These are phyloP conservation scores for Pterocles gutturalis DNA, from an alignment of 2,113 vertebrate species.

Conservation along the genomic window DNA sequence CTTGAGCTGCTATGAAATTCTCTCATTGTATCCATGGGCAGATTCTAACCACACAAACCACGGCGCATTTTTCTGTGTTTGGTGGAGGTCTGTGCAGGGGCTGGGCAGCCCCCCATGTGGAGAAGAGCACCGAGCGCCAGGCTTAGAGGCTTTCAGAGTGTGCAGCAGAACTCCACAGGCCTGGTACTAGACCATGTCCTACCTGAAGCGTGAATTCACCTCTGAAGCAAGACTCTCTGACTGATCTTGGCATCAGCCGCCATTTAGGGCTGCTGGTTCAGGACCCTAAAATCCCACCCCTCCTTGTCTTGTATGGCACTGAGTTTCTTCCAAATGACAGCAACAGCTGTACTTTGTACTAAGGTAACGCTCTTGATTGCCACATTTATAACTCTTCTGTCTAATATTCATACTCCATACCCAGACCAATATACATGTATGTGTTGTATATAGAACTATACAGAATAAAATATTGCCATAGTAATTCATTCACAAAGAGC, in stretches of 20 bases:
- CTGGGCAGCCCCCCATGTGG: accelerated
- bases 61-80: accelerated
- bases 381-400: not conserved
- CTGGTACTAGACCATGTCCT: not conserved
- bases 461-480: not conserved
- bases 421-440: not conserved
- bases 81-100: no score
- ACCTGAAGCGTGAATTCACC: not conserved
- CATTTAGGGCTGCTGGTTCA: not conserved
- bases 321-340: not conserved
- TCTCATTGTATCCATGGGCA: accelerated
- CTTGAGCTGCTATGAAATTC: not conserved
- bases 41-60: not conserved
- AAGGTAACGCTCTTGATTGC: not conserved
- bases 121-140: not conserved
- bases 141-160: not conserved
- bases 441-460: not conserved
- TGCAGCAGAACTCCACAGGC: not conserved
- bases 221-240: not conserved
- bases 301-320: not conserved
- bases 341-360: not conserved
- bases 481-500: not conserved
- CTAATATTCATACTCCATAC: not conserved
- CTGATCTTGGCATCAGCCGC: not conserved
- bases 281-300: not conserved